These are phyloP conservation scores for Magallana angulata DNA, from an alignment of 1,140 invertebrate species.

Conservation along the genomic window DNA sequence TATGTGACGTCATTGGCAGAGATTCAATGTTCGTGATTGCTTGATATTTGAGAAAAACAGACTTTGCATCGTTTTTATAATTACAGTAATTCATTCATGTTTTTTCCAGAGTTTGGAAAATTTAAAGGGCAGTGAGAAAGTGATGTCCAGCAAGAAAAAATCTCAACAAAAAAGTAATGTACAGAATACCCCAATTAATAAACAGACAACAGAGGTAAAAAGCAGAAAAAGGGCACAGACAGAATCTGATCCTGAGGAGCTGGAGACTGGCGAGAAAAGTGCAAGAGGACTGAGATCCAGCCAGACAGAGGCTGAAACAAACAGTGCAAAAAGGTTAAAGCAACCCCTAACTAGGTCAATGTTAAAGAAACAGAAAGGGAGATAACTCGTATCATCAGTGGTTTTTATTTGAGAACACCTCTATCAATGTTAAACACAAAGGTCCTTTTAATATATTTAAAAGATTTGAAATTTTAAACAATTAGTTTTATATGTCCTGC, in stretches of 20 bases:
- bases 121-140: neutral
- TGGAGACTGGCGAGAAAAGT: neutral
- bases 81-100: too few species aligned
- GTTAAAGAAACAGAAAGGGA: neutral
- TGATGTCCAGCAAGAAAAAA: neutral
- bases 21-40: too few species aligned
- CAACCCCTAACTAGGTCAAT: constrained; percentile 15
- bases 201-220: neutral
- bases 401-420: too few species aligned
- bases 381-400: neutral
- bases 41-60: too few species aligned
- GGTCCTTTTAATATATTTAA: too few species aligned
- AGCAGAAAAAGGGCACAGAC: neutral
- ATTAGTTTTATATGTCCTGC: too few species aligned
- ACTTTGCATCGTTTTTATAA: too few species aligned
- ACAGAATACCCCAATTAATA: neutral
- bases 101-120: neutral
- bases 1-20: too few species aligned
- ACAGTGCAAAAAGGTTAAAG: constrained; percentile 32
- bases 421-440: too few species aligned
- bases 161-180: neutral
- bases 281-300: neutral
- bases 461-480: too few species aligned
- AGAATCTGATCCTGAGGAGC: neutral
- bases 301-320: neutral